Conservation (phyloP, 2,888 invertebrate species). For the Ornithoptera alexandrae region DNA sequence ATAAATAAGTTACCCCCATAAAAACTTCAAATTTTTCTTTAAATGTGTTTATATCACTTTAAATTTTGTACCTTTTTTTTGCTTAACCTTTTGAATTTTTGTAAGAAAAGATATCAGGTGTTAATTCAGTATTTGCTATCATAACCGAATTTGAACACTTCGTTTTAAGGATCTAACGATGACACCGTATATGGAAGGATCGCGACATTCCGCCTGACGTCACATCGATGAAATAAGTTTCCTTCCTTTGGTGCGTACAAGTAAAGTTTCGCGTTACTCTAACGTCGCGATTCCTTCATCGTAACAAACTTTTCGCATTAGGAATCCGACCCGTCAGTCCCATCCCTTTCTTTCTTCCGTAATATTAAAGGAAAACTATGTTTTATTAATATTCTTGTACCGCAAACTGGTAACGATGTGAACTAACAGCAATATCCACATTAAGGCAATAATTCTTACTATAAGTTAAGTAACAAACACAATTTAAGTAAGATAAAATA, state of each 20-base stretch:
- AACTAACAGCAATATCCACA: too few relatives aligned
- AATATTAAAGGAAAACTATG: neutral
- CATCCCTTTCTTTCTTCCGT: neutral
- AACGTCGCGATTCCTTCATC: neutral
- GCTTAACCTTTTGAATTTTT: neutral
- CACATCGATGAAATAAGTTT: constrained; percentile 1
- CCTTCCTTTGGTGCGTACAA: neutral
- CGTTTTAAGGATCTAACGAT: neutral
- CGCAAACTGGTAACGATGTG: neutral
- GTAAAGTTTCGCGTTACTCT: neutral
- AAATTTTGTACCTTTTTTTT: too few relatives aligned
- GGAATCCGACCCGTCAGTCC: neutral
- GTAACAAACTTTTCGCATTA: neutral
- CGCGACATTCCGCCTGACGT: neutral
- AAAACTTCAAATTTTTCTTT: too few relatives aligned
- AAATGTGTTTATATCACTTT: too few relatives aligned
- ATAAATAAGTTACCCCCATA: too few relatives aligned
- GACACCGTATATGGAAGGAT: neutral
- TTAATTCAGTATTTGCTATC: neutral
- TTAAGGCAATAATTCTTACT: too few relatives aligned
- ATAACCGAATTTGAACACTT: neutral
- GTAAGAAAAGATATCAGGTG: neutral
- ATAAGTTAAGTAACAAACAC: too few relatives aligned
- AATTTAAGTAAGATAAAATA: too few relatives aligned
- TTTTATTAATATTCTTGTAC: neutral